phyloP scores from a whole-genome alignment of 2,888 invertebrate genomes.

The Heliconius cydno region DNA sequence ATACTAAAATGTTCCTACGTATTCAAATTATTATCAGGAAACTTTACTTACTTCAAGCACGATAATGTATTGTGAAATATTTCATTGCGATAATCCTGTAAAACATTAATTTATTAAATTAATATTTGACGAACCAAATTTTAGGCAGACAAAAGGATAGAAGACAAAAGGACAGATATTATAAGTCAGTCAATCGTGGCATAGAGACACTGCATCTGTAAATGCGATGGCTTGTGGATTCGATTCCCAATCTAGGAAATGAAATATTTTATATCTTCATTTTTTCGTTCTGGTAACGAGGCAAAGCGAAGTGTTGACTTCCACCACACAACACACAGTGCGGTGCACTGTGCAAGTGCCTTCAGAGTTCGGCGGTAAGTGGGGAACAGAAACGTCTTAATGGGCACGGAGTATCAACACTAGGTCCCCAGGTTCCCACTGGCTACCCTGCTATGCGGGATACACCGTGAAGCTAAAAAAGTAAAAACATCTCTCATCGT shows the following conservation, averaged over 20 bases:
- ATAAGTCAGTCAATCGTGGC: no score
- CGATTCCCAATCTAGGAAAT: no score
- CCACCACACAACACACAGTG: no score
- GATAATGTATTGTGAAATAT: constrained; percentile 46
- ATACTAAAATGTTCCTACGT: no score
- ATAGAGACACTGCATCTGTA: no score
- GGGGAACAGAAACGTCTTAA: background rate
- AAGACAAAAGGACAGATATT: no score
- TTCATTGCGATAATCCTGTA: constrained; percentile 47
- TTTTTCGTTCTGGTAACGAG: no score
- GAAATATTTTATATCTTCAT: no score
- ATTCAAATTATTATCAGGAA: constrained; percentile 11
- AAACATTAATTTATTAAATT: constrained; percentile 31
- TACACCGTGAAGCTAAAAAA: background rate
- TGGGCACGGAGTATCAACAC: background rate
- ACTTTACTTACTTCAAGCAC: constrained; percentile 59
- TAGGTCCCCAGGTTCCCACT: background rate
- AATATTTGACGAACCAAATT: background rate
- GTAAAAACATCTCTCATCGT: background rate
- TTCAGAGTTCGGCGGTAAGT: background rate
- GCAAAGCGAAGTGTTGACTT: no score
- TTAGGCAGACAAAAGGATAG: background rate
- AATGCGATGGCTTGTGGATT: no score
- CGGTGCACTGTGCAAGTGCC: no score
- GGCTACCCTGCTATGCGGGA: background rate